These are phyloP conservation scores for Bostrychus sinensis DNA, from an alignment of 2,113 vertebrate genomes.

Conservation along the genomic window DNA sequence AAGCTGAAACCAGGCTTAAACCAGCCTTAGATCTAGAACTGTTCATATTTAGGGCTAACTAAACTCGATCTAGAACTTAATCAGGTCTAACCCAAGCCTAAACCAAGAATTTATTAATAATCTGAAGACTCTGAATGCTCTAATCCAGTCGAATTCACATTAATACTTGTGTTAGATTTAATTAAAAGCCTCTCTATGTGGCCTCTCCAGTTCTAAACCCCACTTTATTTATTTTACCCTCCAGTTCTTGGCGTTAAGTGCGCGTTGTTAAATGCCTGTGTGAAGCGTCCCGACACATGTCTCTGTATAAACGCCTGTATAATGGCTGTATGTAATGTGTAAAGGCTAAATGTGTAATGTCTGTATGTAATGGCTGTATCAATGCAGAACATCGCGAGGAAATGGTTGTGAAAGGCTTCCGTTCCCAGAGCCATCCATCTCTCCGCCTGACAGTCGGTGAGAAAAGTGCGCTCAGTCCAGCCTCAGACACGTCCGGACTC, in stretches of 20 bases:
- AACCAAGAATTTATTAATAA: no score
- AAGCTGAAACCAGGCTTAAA: not conserved
- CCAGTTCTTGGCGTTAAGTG: no score
- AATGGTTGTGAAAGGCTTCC: not conserved
- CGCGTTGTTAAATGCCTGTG: no score
- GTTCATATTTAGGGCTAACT: no score
- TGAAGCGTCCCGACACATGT: not conserved
- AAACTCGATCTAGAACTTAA: not conserved
- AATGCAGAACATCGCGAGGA: not conserved
- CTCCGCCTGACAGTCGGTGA: not conserved
- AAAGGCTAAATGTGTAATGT: not conserved
- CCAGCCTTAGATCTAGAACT: not conserved
- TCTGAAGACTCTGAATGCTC: no score
- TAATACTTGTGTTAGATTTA: no score
- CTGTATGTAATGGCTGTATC: not conserved
- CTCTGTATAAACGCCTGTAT: not conserved
- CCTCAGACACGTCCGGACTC: no score
- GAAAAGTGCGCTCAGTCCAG: not conserved
- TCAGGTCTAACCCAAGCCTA: not conserved
- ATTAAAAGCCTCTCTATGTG: no score
- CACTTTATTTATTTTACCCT: not conserved
- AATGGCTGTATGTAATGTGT: not conserved
- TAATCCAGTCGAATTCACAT: no score
- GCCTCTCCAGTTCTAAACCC: no score
- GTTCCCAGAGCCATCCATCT: slow-evolving; percentile 1